Conservation (phyloP, 2,797 vertebrate genomes). For the Xiphorhynchus erythropygius region DNA sequence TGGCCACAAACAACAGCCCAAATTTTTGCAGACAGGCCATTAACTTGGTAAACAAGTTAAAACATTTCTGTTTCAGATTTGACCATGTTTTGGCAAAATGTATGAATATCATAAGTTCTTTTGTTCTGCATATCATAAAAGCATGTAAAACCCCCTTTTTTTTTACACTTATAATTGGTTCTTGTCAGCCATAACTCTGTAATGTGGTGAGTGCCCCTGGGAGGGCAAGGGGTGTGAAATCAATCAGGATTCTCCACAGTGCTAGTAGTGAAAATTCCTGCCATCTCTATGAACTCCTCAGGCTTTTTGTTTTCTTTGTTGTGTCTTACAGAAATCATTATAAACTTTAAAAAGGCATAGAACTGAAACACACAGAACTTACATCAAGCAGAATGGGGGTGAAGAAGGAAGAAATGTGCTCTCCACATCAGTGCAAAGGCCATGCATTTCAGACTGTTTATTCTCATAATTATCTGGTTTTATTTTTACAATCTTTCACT, state of each 20-base stretch:
- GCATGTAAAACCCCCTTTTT: neutral
- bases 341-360: neutral
- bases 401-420: neutral
- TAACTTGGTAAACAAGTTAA: neutral
- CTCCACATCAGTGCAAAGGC: neutral
- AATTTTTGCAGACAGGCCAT: neutral
- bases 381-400: neutral
- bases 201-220: accelerated
- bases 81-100: neutral
- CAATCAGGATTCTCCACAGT: neutral
- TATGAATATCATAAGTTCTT: neutral
- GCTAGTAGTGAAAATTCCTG: neutral
- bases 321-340: neutral
- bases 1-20: neutral
- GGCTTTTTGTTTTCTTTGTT: neutral
- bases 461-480: neutral
- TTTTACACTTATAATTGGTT: neutral
- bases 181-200: neutral
- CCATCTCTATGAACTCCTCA: neutral
- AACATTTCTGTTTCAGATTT: neutral
- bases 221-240: neutral
- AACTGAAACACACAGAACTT: neutral
- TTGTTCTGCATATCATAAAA: neutral
- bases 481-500: neutral
- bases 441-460: neutral